phyloP scores from a whole-genome alignment of 2,113 vertebrate genomes.

The Barnardius zonarius region DNA sequence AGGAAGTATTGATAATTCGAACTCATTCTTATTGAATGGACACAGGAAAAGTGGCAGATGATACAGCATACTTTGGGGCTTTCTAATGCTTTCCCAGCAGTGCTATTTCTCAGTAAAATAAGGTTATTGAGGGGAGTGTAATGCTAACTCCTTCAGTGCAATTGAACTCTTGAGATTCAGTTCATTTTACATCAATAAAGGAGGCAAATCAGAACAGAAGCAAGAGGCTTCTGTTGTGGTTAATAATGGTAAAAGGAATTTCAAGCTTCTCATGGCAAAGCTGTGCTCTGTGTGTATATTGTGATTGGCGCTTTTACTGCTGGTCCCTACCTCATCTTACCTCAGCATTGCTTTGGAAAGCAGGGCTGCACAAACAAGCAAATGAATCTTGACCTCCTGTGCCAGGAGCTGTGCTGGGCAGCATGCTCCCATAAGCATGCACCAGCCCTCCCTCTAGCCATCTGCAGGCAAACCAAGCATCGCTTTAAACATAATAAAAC shows the following conservation, averaged over 20 bases:
- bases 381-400: neutral
- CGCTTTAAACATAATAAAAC: neutral
- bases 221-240: neutral
- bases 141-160: neutral
- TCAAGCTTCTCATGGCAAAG: neutral
- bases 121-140: neutral
- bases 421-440: neutral
- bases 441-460: neutral
- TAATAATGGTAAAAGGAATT: neutral
- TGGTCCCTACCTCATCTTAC: neutral
- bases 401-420: neutral
- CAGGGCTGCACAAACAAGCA: neutral
- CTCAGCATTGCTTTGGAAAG: neutral
- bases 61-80: neutral
- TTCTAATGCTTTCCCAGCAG: neutral
- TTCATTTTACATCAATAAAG: neutral
- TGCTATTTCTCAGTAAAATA: neutral
- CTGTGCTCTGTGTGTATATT: neutral
- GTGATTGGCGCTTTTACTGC: neutral
- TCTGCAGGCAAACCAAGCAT: accelerated
- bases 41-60: neutral
- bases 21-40: neutral
- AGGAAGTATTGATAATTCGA: conserved; percentile 1
- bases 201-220: neutral
- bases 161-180: neutral